Conservation (phyloP, 2,888 invertebrate genomes). For the Apamea crenata region DNA sequence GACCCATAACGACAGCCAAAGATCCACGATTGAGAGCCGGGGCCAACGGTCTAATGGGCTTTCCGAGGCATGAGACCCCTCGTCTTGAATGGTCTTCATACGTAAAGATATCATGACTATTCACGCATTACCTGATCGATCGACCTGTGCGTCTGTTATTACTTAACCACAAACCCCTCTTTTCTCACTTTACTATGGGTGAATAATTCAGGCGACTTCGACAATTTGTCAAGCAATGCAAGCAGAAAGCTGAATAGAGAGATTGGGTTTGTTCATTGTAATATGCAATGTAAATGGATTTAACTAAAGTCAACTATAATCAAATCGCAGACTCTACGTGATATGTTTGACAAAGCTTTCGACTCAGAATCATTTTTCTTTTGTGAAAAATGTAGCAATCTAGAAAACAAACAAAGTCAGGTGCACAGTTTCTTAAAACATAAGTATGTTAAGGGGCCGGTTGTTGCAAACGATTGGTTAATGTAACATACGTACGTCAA, state of each 20-base stretch:
- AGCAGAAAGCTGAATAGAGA: background rate
- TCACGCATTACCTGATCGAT: background rate
- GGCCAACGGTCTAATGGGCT: too few species aligned
- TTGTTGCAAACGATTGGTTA: too few species aligned
- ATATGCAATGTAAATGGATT: conserved; percentile 17
- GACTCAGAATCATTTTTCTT: conserved; percentile 3
- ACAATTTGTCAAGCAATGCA: background rate
- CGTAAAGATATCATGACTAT: too few species aligned
- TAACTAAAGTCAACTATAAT: conserved; percentile 17
- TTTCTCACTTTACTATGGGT: background rate
- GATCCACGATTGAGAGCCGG: background rate
- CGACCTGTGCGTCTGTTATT: background rate
- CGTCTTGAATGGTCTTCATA: background rate
- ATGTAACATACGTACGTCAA: too few species aligned
- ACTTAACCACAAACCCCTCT: background rate
- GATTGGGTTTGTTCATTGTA: background rate
- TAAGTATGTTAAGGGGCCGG: background rate
- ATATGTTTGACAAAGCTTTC: conserved; percentile 4
- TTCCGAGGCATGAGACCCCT: background rate
- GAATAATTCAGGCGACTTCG: background rate
- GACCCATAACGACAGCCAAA: background rate
- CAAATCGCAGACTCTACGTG: conserved; percentile 35
- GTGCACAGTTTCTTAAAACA: background rate
- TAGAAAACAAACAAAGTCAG: conserved; percentile 1
- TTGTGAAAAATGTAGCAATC: conserved; percentile 19